These are phyloP conservation scores for Sarcophaga variegata DNA, from an alignment of 2,888 invertebrate genomes.

Conservation along the genomic window DNA sequence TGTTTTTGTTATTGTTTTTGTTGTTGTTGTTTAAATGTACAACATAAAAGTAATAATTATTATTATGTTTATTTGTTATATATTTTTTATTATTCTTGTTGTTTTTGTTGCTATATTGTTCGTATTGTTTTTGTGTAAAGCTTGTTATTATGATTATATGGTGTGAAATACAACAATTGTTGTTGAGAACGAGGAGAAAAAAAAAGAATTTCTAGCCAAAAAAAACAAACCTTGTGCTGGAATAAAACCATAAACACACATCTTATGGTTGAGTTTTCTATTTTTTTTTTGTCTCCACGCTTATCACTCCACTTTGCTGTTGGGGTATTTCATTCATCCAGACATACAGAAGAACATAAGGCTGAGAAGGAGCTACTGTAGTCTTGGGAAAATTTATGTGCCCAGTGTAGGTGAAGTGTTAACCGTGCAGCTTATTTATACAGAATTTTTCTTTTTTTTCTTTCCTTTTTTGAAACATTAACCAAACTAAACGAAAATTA, in stretches of 20 bases:
- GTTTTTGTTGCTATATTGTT: neutral
- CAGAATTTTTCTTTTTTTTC: conserved; percentile 40
- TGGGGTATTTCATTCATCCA: conserved; percentile 13
- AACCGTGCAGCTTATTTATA: conserved; percentile 73
- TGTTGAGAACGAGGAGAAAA: conserved; percentile 43
- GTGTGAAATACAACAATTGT: conserved; percentile 69
- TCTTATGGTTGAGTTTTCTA: neutral
- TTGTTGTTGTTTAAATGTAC: conserved; percentile 63
- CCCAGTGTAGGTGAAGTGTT: conserved; percentile 60
- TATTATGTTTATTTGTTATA: conserved; percentile 57
- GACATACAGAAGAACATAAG: conserved; percentile 17
- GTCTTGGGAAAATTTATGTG: conserved; percentile 52
- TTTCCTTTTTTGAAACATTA: neutral
- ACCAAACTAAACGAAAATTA: neutral
- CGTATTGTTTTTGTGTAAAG: conserved; percentile 33
- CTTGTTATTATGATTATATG: conserved; percentile 59
- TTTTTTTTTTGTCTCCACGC: neutral
- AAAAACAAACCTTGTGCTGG: conserved; percentile 3
- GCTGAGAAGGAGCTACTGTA: neutral
- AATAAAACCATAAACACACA: conserved; percentile 10
- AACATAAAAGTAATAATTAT: conserved; percentile 70
- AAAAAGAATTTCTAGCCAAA: neutral
- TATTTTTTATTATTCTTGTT: neutral
- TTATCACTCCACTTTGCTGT: neutral
- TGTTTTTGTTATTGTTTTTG: neutral